Base-by-base conservation (phyloP, 2,113 vertebrate species). In the Glaucidium brasilianum region DNA sequence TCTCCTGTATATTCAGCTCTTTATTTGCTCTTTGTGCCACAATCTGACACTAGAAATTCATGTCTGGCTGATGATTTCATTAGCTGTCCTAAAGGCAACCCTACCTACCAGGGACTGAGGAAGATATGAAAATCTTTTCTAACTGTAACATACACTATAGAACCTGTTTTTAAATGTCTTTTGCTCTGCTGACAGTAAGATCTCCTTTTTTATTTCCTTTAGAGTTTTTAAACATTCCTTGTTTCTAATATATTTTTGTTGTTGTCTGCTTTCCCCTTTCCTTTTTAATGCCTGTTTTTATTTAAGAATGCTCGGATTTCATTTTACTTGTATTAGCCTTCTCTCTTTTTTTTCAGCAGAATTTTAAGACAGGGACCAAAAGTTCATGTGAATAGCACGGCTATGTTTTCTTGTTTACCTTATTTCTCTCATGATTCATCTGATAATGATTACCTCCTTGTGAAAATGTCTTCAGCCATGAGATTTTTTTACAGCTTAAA, bases 361-460 rank as follows among this genome's bases (percentile, higher is more conserved):
- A 47, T 62, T 76, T 83, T 78, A 85, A 83, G 37, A 37, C 10
- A 6, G 7, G 7, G 56, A 62, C 13, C 3, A 75, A n/a, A 93
- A 53, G 13, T 53, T 60, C 52, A 59, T 0, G 0, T 37, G 23
- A 62, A 52, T 58, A 64, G 37, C 27, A 63, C 1, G 5, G 15
- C 7, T 59, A 2, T 50, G 23, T 34, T 82, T 72, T 75, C 16
- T 11, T 52, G 8, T 22, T 89, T 55, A 41, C 6, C 8, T 63
- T 66, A 15, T 69, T 91, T 76, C 35, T 67, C 15, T 63, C 7
- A 3, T 43, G 17, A 23, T 53, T 66, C 67, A 30, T 50, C n/a
- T 2, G 1, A 16, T 58, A 69, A 77, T 6, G 3, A 56, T 66
- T 43, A 17, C 6, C 29, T 45, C 11, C 37, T 62, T 64, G 15